These are phyloP conservation scores for Troilus luridus DNA, from an alignment of 2,888 invertebrate genomes.

Conservation along the genomic window DNA sequence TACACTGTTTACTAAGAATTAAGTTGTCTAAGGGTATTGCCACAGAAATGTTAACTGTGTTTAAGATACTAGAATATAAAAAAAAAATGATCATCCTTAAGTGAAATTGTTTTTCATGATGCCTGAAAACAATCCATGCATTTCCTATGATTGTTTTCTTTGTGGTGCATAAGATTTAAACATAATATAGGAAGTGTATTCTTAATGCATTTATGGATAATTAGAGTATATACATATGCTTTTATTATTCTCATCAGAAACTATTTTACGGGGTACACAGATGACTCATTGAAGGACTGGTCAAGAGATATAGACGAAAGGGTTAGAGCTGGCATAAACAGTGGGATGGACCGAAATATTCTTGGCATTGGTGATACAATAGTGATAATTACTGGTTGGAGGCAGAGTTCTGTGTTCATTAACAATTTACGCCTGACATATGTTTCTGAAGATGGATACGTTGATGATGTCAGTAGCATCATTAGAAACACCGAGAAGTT, in stretches of 20 bases:
- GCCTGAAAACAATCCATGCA: no score
- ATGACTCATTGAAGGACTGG: conserved; percentile 82
- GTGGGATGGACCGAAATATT: conserved; percentile 90
- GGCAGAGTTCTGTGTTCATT: conserved; percentile 94
- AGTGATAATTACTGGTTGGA: conserved; percentile 96
- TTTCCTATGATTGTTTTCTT: background rate
- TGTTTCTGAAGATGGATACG: conserved; percentile 70
- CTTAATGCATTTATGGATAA: background rate
- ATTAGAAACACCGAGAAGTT: background rate
- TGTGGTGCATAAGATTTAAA: background rate
- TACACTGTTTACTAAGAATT: no score
- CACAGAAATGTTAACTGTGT: no score
- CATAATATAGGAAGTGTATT: background rate
- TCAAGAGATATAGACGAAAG: conserved; percentile 91
- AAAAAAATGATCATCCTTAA: no score
- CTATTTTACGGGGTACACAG: conserved; percentile 69
- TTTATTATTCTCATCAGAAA: conserved; percentile 61
- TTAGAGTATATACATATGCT: conserved; percentile 58
- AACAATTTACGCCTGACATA: conserved; percentile 96
- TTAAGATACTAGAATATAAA: no score
- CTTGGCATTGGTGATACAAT: conserved; percentile 89
- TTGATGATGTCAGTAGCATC: background rate
- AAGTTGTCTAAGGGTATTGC: no score
- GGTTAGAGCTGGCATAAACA: conserved; percentile 85
- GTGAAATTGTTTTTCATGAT: no score